Evolutionary conservation across 2,888 invertebrate species (phyloP).

Genomic region (Xestia ashworthii): DNA sequence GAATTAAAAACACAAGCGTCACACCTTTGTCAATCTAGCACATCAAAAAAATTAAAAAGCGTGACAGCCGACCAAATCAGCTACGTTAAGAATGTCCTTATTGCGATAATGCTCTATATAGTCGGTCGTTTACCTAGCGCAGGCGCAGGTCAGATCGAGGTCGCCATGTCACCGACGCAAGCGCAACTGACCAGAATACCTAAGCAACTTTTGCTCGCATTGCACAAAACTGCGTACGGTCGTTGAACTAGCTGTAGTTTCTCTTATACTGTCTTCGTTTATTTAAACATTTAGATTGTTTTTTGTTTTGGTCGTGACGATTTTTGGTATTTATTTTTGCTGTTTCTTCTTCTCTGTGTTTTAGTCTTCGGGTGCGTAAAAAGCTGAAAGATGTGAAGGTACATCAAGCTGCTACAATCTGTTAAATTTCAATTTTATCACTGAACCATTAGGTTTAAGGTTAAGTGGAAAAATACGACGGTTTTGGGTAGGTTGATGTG

Average conservation of each 20-base stretch:
- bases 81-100: conserved; percentile 66
- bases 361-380: not conserved
- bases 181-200: conserved; percentile 79
- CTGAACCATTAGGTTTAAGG: too few species aligned
- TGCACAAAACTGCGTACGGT: conserved; percentile 81
- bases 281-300: conserved; percentile 46
- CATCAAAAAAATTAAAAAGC: conserved; percentile 41
- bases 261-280: conserved; percentile 60
- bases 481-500: too few species aligned
- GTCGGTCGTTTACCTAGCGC: conserved; percentile 76
- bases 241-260: conserved; percentile 73
- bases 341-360: not conserved
- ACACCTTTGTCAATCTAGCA: conserved; percentile 10
- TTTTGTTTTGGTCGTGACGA: conserved; percentile 23
- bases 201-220: conserved; percentile 79
- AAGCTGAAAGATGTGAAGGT: not conserved
- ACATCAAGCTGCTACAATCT: too few species aligned
- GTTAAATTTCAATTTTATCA: too few species aligned
- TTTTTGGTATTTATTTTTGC: not conserved
- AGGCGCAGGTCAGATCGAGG: conserved; percentile 78
- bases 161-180: conserved; percentile 73
- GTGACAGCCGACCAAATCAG: conserved; percentile 41
- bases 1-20: not conserved
- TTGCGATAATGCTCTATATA: conserved; percentile 69
- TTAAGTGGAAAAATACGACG: too few species aligned